phyloP scores from a whole-genome alignment of 2,113 vertebrate genomes.

The Gobius niger region DNA sequence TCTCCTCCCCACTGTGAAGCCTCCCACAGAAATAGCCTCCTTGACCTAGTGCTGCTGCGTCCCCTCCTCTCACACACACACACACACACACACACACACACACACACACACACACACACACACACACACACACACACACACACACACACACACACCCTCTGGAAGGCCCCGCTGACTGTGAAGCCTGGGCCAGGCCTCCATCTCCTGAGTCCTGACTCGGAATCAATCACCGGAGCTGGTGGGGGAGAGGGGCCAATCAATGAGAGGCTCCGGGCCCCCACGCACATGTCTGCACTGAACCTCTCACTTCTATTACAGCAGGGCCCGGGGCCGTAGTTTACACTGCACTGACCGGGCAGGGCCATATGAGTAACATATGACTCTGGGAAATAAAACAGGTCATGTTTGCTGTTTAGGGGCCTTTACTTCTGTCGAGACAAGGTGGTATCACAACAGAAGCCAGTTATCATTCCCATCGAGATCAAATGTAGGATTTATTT shows the following conservation, averaged over 20 bases:
- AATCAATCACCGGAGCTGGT: conserved; percentile 74
- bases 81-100: no score
- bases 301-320: conserved; percentile 56
- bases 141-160: conserved; percentile 48
- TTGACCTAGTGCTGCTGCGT: conserved; percentile 47
- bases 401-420: conserved; percentile 35
- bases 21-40: conserved; percentile 59
- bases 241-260: conserved; percentile 61
- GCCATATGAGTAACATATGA: conserved; percentile 55
- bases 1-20: conserved; percentile 42
- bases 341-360: conserved; percentile 14
- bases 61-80: conserved; percentile 41
- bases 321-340: conserved; percentile 56
- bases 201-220: conserved; percentile 71
- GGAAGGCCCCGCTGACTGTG: conserved; percentile 59
- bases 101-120: conserved; percentile 31
- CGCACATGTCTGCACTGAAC: conserved; percentile 56
- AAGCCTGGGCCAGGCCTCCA: conserved; percentile 57
- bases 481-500: no score
- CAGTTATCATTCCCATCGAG: no score
- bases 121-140: no score
- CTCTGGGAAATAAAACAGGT: conserved; percentile 19
- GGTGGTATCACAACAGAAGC: background rate
- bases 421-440: conserved; percentile 31
- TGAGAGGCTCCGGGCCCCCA: conserved; percentile 64